phyloP scores from a whole-genome alignment of 2,888 invertebrate genomes.

The Ceriagrion tenellum region DNA sequence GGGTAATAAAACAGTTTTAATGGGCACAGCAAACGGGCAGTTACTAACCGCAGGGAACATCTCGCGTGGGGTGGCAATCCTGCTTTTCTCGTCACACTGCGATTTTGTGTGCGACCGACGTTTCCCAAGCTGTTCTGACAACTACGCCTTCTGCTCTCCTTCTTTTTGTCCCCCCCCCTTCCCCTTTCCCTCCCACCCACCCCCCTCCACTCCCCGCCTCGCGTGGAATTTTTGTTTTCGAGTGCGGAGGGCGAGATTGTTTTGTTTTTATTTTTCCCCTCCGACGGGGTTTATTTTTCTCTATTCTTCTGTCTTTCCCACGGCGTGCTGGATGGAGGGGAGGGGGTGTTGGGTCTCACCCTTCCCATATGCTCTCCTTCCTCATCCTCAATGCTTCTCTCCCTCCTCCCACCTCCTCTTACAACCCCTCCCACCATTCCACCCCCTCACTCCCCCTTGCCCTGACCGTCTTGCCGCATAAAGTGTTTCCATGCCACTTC shows the following conservation, averaged over 20 bases:
- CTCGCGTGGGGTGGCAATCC: not conserved
- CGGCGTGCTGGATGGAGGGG: not conserved
- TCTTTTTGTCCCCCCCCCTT: not conserved
- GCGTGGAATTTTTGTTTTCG: conserved; percentile 33
- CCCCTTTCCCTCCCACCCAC: not conserved
- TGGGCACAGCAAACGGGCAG: not conserved
- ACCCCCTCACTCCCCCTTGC: not conserved
- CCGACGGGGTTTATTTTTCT: not conserved
- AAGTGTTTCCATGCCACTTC: not conserved
- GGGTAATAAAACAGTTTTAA: not conserved
- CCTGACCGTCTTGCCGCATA: not conserved
- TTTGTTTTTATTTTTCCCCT: not conserved
- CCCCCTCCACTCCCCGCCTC: not conserved
- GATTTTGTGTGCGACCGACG: too few species aligned
- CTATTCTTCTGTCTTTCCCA: conserved; percentile 8
- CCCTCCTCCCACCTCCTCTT: not conserved
- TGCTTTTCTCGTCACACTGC: not conserved
- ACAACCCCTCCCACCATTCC: not conserved
- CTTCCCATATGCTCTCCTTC: not conserved
- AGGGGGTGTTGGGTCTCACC: not conserved
- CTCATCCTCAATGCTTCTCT: not conserved
- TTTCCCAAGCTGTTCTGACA: not conserved
- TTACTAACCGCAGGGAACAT: not conserved
- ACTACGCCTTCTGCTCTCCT: not conserved
- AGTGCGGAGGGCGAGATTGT: not conserved